Base-by-base conservation (phyloP, 2,888 invertebrate species). In the Melieria picta region DNA sequence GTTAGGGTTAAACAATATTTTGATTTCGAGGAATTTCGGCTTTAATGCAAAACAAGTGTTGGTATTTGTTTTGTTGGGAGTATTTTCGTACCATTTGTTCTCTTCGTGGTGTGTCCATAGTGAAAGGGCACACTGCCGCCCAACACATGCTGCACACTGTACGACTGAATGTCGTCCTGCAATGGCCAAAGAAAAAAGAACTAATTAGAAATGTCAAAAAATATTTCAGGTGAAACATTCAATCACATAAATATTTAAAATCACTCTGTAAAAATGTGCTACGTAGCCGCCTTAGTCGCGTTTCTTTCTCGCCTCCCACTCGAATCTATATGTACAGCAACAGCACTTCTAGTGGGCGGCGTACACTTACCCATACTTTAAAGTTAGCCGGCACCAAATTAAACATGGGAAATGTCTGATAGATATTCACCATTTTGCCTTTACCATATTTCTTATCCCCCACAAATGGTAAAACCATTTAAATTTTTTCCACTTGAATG, bases 81-180 rank as follows among this genome's bases (percentile, higher is more conserved):
- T 16, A 16, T 30, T 30, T 30, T 1, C 30, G 30, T 30, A 79
- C 79, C 77, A 74, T 76, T 77, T 70, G 77, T 42, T 45, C 79
- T 81, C 72, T 77, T 78, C 58, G 80, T 70, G 11, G 77, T 69
- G 48, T 74, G 69, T 7, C 77, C 77, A 75, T 78, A 80, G 65
- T 80, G 78, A 65, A 79, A 16, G 9, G 79, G 79, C n/a, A 74
- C 68, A 13, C 77, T 76, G 71, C 76, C 78, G 50, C 77, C 77
- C 73, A 79, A 69, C 48, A 78, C 71, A 76, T 80, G 79, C 64
- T 79, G 80, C 30, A 80, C 72, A 63, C 78, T 80, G 65, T 74
- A 71, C 57, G 73, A 65, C 48, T 80, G 79, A 74, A 76, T 77
- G 71, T 81, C 80, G 63, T 80, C 79, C 81, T 81, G 77, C 0